These are phyloP conservation scores for Rhyzopertha dominica DNA, from an alignment of 1,140 invertebrate genomes.

Conservation along the genomic window DNA sequence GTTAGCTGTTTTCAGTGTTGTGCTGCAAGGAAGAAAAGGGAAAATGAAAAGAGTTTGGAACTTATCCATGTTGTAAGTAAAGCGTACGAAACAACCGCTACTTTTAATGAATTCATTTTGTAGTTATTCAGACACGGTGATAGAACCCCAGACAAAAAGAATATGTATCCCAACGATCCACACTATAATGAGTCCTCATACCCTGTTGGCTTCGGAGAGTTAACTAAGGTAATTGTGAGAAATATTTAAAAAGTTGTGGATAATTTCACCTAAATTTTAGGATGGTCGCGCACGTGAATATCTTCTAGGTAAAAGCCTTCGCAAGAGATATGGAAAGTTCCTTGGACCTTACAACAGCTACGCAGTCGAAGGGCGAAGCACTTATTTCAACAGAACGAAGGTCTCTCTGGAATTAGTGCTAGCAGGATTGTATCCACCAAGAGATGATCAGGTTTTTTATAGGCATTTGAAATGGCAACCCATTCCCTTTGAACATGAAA, in stretches of 20 bases:
- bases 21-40: too few relatives aligned
- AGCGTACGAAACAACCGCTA: neutral
- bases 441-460: conserved; percentile 43
- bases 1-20: too few relatives aligned
- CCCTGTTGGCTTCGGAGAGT: conserved; percentile 15
- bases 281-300: too few relatives aligned
- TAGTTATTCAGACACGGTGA: conserved; percentile 21
- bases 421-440: conserved; percentile 52
- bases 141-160: conserved; percentile 15
- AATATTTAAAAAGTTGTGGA: conserved; percentile 4
- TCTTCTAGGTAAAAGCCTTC: conserved; percentile 56
- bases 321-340: conserved; percentile 57
- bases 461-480: conserved; percentile 52
- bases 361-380: conserved; percentile 22
- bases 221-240: conserved; percentile 18
- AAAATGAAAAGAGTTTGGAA: too few relatives aligned
- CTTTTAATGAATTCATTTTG: conserved; percentile 1
- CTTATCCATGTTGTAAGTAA: neutral
- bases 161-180: conserved; percentile 12
- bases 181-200: conserved; percentile 13
- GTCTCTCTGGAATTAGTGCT: conserved; percentile 53
- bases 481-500: conserved; percentile 47
- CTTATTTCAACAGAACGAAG: conserved; percentile 53
- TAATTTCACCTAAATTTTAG: neutral
- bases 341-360: conserved; percentile 56